A percentile compares a stretch with the other conserved stretches of the same genome.
Conservation (phyloP, 2,888 invertebrate genomes). For the Oscheius myriophilus region DNA sequence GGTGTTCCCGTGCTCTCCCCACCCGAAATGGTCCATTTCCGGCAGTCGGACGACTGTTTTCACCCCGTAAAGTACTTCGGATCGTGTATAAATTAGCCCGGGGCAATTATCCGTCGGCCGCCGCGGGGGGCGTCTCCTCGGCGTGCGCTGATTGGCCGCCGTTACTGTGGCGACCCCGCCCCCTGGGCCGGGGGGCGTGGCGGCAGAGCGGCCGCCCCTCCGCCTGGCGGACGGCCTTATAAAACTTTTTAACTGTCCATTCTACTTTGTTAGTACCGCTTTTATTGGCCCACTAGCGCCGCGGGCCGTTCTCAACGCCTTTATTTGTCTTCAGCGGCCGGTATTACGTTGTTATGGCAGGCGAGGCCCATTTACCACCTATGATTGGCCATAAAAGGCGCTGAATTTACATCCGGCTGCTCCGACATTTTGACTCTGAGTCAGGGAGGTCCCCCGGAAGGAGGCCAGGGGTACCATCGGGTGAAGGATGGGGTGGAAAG, state of each 20-base stretch:
- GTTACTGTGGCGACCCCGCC: constrained; percentile 6
- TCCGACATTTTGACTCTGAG: too few species aligned
- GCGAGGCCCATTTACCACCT: constrained; percentile 29
- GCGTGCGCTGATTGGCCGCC: constrained; percentile 13
- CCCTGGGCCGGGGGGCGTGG: not conserved
- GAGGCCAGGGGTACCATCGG: too few species aligned
- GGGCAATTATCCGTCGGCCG: too few species aligned
- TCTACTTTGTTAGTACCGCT: constrained; percentile 28
- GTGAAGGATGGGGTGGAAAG: too few species aligned
- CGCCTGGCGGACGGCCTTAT: constrained; percentile 29
- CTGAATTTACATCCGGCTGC: constrained; percentile 6
- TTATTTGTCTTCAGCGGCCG: constrained; percentile 26
- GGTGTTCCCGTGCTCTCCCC: too few species aligned
- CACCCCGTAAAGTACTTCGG: too few species aligned
- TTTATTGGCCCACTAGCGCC: constrained; percentile 23
- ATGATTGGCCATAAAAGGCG: constrained; percentile 29
- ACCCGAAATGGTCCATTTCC: too few species aligned
- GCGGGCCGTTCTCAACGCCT: constrained; percentile 1
- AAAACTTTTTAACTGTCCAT: constrained; percentile 35
- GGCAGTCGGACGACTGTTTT: too few species aligned
- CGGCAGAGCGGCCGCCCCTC: constrained; percentile 12
- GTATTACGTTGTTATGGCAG: constrained; percentile 3
- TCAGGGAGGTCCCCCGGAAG: too few species aligned
- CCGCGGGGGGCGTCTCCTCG: not conserved
- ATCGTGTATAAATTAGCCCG: too few species aligned